Conservation (phyloP, 2,888 invertebrate species). For the Aelia acuminata region DNA sequence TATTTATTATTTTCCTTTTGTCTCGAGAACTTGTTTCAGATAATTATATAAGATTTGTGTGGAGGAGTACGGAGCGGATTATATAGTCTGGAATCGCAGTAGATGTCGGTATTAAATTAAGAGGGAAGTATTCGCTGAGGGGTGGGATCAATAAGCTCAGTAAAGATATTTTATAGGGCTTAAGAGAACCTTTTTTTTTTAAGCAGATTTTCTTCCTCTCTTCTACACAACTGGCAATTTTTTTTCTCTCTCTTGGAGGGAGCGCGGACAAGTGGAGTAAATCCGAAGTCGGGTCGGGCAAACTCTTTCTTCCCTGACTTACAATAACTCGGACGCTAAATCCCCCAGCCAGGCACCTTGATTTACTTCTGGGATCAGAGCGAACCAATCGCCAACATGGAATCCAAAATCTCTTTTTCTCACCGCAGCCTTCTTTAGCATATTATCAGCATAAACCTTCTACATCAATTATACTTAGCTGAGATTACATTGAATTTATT, state of each 20-base stretch:
- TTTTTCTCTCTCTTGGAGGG: background rate
- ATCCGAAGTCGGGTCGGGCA: constrained; percentile 17
- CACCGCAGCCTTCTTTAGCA: background rate
- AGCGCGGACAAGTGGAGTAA: constrained; percentile 48
- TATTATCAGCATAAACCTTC: constrained; percentile 23
- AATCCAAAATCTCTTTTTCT: constrained; percentile 40
- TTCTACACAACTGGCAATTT: constrained; percentile 25
- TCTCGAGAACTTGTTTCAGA: background rate
- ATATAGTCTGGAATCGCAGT: background rate
- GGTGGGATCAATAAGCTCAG: constrained; percentile 40
- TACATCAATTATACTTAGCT: background rate
- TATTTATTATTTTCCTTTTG: too few species aligned
- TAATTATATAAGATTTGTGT: background rate
- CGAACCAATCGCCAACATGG: background rate
- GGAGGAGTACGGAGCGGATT: background rate
- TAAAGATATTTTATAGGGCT: constrained; percentile 48
- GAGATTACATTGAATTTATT: too few species aligned
- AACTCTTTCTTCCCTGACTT: constrained; percentile 43
- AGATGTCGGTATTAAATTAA: constrained; percentile 40
- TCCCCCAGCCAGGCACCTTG: constrained; percentile 5
- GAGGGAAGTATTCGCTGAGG: constrained; percentile 39
- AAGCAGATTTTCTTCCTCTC: constrained; percentile 7
- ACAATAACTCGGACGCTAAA: constrained; percentile 37
- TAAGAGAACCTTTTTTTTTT: constrained; percentile 1
- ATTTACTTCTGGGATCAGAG: constrained; percentile 36